phyloP scores from a whole-genome alignment of 1,140 invertebrate genomes.

The Achatina immaculata region DNA sequence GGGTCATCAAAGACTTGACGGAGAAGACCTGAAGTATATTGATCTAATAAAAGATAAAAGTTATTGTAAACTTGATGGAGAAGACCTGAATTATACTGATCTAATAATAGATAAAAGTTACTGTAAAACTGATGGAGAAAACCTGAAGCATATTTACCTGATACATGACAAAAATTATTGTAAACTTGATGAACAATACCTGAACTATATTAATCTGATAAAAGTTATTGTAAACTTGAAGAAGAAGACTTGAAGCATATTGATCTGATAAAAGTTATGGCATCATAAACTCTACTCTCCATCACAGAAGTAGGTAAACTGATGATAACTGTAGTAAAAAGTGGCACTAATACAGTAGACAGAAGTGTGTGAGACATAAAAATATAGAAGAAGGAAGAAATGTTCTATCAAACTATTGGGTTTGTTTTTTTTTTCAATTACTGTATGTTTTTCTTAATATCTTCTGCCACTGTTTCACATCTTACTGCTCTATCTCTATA shows the following conservation, averaged over 20 bases:
- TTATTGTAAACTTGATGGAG: constrained; percentile 50
- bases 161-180: constrained; percentile 39
- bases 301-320: no score
- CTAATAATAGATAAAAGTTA: constrained; percentile 45
- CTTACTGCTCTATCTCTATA: no score
- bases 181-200: constrained; percentile 50
- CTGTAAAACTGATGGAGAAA: constrained; percentile 49
- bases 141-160: constrained; percentile 43
- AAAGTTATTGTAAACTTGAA: constrained; percentile 50
- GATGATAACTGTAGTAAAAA: no score
- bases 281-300: no score
- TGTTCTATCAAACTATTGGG: no score
- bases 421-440: no score
- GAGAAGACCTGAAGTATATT: constrained; percentile 43
- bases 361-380: no score
- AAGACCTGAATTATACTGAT: constrained; percentile 42
- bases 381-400: no score
- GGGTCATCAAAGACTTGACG: constrained; percentile 49
- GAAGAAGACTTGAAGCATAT: constrained; percentile 44
- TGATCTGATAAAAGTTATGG: constrained; percentile 44
- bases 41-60: constrained; percentile 44
- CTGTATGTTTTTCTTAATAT: no score
- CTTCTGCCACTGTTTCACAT: no score
- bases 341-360: no score
- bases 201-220: constrained; percentile 42